These are phyloP conservation scores for Stenodera caucasica DNA, from an alignment of 2,888 invertebrate species.

Conservation along the genomic window DNA sequence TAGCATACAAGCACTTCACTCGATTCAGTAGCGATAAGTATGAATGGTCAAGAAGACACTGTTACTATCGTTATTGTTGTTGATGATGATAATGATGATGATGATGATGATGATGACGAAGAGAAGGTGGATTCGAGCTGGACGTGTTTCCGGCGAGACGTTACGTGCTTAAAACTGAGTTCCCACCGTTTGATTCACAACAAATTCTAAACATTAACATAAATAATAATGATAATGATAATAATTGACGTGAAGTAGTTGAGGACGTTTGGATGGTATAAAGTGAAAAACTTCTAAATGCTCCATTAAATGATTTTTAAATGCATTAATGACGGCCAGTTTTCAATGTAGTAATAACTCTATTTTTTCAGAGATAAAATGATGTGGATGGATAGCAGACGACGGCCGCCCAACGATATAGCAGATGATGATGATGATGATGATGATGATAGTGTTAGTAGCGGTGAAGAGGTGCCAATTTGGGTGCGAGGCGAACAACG, in stretches of 20 bases:
- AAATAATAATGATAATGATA: neutral
- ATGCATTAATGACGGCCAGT: neutral
- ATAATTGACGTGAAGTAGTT: neutral
- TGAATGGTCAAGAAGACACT: constrained; percentile 21
- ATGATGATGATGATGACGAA: neutral
- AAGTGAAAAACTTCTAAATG: neutral
- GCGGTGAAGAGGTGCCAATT: constrained; percentile 72
- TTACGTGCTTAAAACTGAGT: constrained; percentile 37
- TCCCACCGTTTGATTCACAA: constrained; percentile 34
- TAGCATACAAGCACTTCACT: constrained; percentile 15
- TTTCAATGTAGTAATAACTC: neutral
- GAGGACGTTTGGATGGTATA: neutral
- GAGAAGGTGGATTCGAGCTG: constrained; percentile 26
- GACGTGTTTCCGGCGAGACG: constrained; percentile 42
- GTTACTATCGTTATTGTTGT: neutral
- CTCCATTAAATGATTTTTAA: neutral
- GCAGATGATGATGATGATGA: constrained; percentile 39
- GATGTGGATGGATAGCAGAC: constrained; percentile 47
- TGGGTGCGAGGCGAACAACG: constrained; percentile 76
- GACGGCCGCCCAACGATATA: constrained; percentile 25
- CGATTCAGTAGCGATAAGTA: constrained; percentile 15
- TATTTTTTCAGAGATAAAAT: constrained; percentile 22
- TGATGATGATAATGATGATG: neutral
- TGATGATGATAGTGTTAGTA: constrained; percentile 57
- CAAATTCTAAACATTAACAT: constrained; percentile 21